phyloP scores from a whole-genome alignment of 2,797 vertebrate species.

The Sebastes taczanowskii region DNA sequence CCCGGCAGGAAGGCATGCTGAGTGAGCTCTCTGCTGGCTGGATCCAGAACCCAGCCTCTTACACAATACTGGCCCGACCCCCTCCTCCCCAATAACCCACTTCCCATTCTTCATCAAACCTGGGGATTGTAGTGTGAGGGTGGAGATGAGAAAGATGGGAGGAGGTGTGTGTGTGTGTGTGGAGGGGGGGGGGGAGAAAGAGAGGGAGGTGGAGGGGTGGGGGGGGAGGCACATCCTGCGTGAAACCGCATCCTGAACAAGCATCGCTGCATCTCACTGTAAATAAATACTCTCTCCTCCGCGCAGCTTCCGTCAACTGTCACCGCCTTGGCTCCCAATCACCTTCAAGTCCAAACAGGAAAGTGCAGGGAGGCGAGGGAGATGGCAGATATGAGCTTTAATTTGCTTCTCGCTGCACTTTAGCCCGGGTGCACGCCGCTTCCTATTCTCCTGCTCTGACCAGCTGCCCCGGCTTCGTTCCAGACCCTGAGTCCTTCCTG shows the following conservation, averaged over 20 bases:
- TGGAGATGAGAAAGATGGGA: conserved; percentile 70
- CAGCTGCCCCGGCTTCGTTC: conserved; percentile 90
- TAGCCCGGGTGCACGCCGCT: conserved; percentile 82
- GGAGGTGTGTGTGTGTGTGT: conserved; percentile 60
- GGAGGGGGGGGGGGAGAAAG: conserved; percentile 36
- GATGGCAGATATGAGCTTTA: conserved; percentile 95
- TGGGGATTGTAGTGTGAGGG: conserved; percentile 80
- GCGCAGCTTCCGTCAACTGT: conserved; percentile 96
- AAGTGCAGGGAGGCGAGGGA: conserved; percentile 92
- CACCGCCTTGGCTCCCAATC: conserved; percentile 95
- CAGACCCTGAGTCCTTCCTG: conserved; percentile 92
- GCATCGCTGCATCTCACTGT: conserved; percentile 95
- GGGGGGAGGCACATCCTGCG: conserved; percentile 92
- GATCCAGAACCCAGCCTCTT: conserved; percentile 82
- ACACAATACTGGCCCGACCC: conserved; percentile 72
- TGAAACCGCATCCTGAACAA: conserved; percentile 99
- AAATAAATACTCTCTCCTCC: conserved; percentile 98
- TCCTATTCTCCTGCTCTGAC: conserved; percentile 87
- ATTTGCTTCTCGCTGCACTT: conserved; percentile 95
- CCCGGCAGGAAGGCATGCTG: conserved; percentile 79
- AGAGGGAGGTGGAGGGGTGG: not conserved
- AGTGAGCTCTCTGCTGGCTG: conserved; percentile 74
- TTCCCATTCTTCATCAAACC: conserved; percentile 86
- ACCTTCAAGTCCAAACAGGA: conserved; percentile 99
- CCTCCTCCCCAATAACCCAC: conserved; percentile 59